Base-by-base conservation (phyloP, 2,888 invertebrate genomes). In the Galerucella nymphaeae region DNA sequence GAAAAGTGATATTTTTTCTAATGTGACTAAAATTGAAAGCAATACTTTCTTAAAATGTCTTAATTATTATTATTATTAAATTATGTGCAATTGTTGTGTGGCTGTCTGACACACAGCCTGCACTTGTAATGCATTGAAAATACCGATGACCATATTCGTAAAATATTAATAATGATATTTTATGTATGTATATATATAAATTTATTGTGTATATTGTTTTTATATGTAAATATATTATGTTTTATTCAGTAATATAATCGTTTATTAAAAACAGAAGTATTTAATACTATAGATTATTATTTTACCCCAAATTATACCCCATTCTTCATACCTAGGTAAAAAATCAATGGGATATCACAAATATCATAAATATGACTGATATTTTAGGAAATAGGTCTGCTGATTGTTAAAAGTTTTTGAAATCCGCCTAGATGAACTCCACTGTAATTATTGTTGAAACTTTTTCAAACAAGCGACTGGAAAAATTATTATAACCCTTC, bases 1-100 rank as follows among this genome's bases (percentile, higher is more conserved):
- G 83, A 84, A 83, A 86, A 89, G 90, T 90, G 90, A 90, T 90
- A 91, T 90, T 90, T 90, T 90, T 90, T 88, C 89, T 86, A 90
- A 90, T 90, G 90, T 91, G 91, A 91, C 90, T 90, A 91, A 90
- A 89, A 89, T 62, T 91, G 91, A 89, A 91, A 92, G 92, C 92
- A 92, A 92, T 92, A 92, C 91, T 89, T 90, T 90, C 89, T 92
- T 90, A 89, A 84, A 85, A 85, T 87, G 89, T 90, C 89, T 89
- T 89, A 89, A 85, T 87, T 83, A 84, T 87, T 87, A 82, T 81
- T 82, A 82, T 82, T 82, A 73, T 73, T 73, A 61, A 61, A 81
- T 83, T 82, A 83, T 83, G 85, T 86, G 85, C 85, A 85, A 85
- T 85, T 85, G 85, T 85, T 85, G 84, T 84, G 83, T 83, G 83